phyloP scores from a whole-genome alignment of 2,113 vertebrate species.

The Rhinopomastus cyanomelas region DNA sequence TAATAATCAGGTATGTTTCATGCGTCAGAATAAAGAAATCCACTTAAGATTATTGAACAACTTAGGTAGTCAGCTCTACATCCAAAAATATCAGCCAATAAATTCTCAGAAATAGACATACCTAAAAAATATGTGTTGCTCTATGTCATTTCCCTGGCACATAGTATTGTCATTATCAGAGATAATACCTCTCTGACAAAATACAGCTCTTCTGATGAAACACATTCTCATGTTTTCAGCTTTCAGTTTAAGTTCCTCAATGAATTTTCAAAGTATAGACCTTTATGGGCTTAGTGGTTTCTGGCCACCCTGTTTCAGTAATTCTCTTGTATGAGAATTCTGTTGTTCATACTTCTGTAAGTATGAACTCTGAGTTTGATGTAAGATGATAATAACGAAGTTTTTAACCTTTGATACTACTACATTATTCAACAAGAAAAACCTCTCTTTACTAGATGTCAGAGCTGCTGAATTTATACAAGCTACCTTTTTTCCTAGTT shows the following conservation, averaged over 20 bases:
- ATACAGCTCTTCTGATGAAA: neutral
- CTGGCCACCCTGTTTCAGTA: neutral
- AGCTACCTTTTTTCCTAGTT: neutral
- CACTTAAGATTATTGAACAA: neutral
- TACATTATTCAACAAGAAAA: neutral
- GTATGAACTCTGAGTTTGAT: neutral
- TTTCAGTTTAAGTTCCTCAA: neutral
- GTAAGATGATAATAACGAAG: neutral
- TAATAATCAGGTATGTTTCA: neutral
- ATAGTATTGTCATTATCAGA: neutral
- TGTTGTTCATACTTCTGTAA: no score
- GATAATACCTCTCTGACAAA: neutral
- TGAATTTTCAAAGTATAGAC: neutral
- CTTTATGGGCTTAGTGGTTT: neutral
- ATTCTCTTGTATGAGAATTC: neutral
- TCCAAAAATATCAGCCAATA: neutral
- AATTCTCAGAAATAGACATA: neutral
- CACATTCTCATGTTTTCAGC: neutral
- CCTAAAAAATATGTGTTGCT: accelerated
- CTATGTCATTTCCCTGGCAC: neutral
- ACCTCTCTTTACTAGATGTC: neutral
- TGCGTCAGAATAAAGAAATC: neutral
- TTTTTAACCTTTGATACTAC: neutral
- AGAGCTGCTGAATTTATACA: neutral
- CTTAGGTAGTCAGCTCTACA: neutral